A percentile compares a stretch with the other conserved stretches of the same genome.
phyloP scores from a whole-genome alignment of 1,140 invertebrate genomes.

The Anastrepha ludens region DNA sequence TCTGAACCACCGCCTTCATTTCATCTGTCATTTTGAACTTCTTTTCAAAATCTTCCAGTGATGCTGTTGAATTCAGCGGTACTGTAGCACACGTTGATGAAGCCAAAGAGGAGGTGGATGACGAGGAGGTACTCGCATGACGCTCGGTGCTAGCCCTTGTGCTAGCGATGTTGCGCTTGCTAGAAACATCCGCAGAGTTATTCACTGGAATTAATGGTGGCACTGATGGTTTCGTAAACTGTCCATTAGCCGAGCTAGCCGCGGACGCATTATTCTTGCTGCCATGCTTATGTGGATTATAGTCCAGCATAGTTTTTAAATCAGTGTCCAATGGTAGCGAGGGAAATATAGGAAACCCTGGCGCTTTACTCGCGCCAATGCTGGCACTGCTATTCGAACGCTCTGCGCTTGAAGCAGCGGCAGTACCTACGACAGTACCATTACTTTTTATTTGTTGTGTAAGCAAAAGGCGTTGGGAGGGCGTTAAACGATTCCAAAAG shows the following conservation, averaged over 20 bases:
- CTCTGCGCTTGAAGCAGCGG: background rate
- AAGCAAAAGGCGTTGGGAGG: conserved; percentile 65
- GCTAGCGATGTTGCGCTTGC: conserved; percentile 55
- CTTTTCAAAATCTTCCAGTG: conserved; percentile 71
- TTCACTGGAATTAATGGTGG: conserved; percentile 61
- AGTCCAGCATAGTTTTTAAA: conserved; percentile 71
- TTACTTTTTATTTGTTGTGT: conserved; percentile 68
- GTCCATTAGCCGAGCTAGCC: conserved; percentile 55
- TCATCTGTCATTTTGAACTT: conserved; percentile 73
- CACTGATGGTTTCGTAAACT: conserved; percentile 69
- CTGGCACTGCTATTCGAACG: background rate
- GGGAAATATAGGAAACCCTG: conserved; percentile 64
- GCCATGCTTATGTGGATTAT: conserved; percentile 64
- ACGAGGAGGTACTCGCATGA: conserved; percentile 24
- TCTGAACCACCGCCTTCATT: conserved; percentile 72
- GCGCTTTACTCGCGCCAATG: conserved; percentile 30
- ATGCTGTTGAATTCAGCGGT: conserved; percentile 67
- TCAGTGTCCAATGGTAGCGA: conserved; percentile 70
- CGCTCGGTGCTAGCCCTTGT: background rate
- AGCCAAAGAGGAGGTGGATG: background rate
- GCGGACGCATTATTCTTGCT: background rate
- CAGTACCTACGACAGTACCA: background rate
- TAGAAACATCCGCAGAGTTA: conserved; percentile 45
- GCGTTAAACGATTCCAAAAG: conserved; percentile 70
- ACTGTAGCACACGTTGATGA: conserved; percentile 59